These are phyloP conservation scores for Polyploca ridens DNA, from an alignment of 2,888 invertebrate genomes.

Conservation along the genomic window DNA sequence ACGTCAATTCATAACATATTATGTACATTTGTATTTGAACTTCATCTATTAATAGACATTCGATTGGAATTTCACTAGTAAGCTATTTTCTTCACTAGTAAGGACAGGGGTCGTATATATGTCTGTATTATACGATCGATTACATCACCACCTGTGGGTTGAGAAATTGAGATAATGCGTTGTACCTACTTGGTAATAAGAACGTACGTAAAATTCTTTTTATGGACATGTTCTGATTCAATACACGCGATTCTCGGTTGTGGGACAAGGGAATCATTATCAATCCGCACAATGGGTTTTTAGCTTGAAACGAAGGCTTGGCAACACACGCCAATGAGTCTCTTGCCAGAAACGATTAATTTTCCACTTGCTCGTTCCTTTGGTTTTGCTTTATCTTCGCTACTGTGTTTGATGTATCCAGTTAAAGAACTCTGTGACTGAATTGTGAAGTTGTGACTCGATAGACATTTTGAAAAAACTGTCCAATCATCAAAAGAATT, in stretches of 20 bases:
- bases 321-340: conserved; percentile 29
- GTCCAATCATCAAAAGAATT: conserved; percentile 22
- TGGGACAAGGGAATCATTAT: conserved; percentile 42
- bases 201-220: background rate
- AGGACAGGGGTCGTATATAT: background rate
- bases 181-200: conserved; percentile 8
- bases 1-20: too few species aligned
- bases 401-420: background rate
- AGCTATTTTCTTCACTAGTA: background rate
- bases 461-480: background rate
- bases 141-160: conserved; percentile 2
- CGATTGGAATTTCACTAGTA: background rate
- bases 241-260: conserved; percentile 47
- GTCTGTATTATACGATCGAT: conserved; percentile 1
- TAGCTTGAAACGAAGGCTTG: conserved; percentile 38
- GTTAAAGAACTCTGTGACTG: background rate
- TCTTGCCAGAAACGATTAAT: conserved; percentile 49
- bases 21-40: background rate
- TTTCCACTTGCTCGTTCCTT: conserved; percentile 37
- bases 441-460: background rate
- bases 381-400: conserved; percentile 29
- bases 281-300: conserved; percentile 50
- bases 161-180: conserved; percentile 7
- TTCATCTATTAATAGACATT: background rate
- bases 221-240: conserved; percentile 30